Evolutionary conservation across 2,113 vertebrate genomes (phyloP), one percentile per base, ranked within the genome.

Genomic region (Eubucco bourcierii): DNA sequence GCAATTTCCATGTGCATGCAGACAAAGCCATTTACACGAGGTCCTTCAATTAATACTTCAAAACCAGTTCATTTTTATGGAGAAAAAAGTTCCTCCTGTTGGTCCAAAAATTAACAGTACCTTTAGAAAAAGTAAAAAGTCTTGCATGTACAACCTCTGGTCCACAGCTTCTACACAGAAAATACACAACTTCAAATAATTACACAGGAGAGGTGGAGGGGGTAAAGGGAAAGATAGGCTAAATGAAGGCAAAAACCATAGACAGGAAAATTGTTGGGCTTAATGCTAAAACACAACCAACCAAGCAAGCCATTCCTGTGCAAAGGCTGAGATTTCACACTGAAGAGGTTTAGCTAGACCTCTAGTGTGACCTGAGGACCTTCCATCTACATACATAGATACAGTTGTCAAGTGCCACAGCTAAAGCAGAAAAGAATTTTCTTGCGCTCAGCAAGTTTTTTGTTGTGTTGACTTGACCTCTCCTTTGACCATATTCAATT

Each of bases 281-380:
- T 84, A 53, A 73, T n/a, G 13, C 12, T 88, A 72, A 60, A 80
- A 65, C 37, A 33, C 17, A 71, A 64, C 10, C 34, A 68, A 59
- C 4, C 3, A 85, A 31, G 15, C 1, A 2, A 81, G 19, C 19
- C 8, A 46, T 14, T 72, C 19, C 34, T 28, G 10, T 9, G 25
- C 52, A 86, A 87, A 90, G 7, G 33, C 17, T 85, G 61, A 79
- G 41, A 76, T 78, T 74, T 83, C 66, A 84, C 17, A 56, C 23
- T 10, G 25, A 60, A 50, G 25, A 21, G 6, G 39, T 50, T 84
- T 44, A 84, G 41, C 39, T 41, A 86, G 39, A 80, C n/a, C 63
- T 88, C 58, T 41, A 66, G n/a, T 17, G 24, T 58, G 33, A 81
- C n/a, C 34, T 2, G 4, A 13, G 8, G 23, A 81, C 17, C 8